Evolutionary conservation across 2,888 invertebrate genomes (phyloP), one percentile per base, ranked within the genome.

Genomic region (Altica lythri): DNA sequence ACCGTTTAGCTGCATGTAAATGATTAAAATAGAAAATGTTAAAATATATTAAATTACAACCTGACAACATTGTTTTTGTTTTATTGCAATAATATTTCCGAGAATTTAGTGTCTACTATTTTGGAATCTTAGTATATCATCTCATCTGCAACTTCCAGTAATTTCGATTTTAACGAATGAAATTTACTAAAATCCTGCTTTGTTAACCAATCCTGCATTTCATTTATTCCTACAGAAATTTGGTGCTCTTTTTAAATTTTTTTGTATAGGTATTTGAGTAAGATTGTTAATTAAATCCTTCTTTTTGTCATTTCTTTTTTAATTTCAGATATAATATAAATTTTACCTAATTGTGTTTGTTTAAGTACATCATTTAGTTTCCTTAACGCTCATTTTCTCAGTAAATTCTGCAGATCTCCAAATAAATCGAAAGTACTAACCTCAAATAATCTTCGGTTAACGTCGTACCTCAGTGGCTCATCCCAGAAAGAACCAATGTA

Each of bases 401-500:
- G 98, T 49, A 99, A 80, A 14, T 92, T 92, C 74, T 96, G 95
- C 75, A 99, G 84, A 75, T 99, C 98, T 68, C 83, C 85, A 77
- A 96, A 95, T 55, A 96, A 81, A 78, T 96, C 96, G 72, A 94
- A 93, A 72, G 95, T 92, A 76, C 96, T 96, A 65, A 93, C 95
- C 76, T 95, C 95, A 75, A 95, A 95, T 19, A 95, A 80, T 57
- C 90, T 85, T 66, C 96, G 83, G 75, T 99, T 98, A 53, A 90
- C 86, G 78, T 97, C 97, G 75, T 88, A 95, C 64, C 94, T 85
- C 25, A 99, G 79, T 0, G 97, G 97, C 69, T 96, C 90, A 77
- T 98, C 96, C 99, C 99, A 99, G 79, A 98, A 99, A 2, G 96
- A 95, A 12, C 99, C 98, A 65, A 99, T 96, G 74, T 97, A n/a